phyloP scores from a whole-genome alignment of 2,797 vertebrate species.

The Bovichtus diacanthus region DNA sequence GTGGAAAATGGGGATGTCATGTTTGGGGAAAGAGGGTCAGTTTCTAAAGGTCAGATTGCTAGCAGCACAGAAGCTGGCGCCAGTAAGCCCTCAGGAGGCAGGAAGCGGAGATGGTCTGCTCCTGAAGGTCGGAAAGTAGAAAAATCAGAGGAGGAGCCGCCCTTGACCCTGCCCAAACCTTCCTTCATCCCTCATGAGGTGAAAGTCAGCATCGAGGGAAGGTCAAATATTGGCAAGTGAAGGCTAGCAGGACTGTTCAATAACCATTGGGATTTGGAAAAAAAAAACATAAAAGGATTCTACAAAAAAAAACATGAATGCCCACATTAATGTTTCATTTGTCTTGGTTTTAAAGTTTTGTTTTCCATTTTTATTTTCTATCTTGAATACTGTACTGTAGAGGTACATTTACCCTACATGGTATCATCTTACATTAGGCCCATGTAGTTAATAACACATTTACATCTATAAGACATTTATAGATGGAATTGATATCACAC shows the following conservation, averaged over 20 bases:
- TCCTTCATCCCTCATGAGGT: conserved; percentile 98
- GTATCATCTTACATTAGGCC: conserved; percentile 93
- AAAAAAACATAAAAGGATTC: conserved; percentile 53
- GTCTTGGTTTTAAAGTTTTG: conserved; percentile 79
- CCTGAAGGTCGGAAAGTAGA: conserved; percentile 97
- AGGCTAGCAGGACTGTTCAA: conserved; percentile 76
- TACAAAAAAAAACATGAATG: conserved; percentile 65
- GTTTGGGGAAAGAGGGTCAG: conserved; percentile 84
- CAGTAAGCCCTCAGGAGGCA: conserved; percentile 81
- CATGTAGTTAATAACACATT: conserved; percentile 90
- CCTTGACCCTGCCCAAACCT: conserved; percentile 95
- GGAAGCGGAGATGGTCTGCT: conserved; percentile 98
- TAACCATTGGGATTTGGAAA: conserved; percentile 54
- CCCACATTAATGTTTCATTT: conserved; percentile 82
- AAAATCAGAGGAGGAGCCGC: conserved; percentile 94
- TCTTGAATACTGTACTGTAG: conserved; percentile 96
- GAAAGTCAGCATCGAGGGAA: conserved; percentile 99
- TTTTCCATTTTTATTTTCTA: conserved; percentile 78
- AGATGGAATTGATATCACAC: conserved; percentile 89
- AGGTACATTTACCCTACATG: conserved; percentile 91
- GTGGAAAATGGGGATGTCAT: conserved; percentile 93
- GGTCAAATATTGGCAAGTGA: conserved; percentile 98
- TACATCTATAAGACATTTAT: too few relatives aligned
- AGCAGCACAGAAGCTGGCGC: conserved; percentile 82
- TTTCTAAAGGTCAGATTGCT: conserved; percentile 81